Evolutionary conservation across 1,140 invertebrate species (phyloP), one percentile per base, ranked within the genome.

Genomic region (Contarinia nasturtii): DNA sequence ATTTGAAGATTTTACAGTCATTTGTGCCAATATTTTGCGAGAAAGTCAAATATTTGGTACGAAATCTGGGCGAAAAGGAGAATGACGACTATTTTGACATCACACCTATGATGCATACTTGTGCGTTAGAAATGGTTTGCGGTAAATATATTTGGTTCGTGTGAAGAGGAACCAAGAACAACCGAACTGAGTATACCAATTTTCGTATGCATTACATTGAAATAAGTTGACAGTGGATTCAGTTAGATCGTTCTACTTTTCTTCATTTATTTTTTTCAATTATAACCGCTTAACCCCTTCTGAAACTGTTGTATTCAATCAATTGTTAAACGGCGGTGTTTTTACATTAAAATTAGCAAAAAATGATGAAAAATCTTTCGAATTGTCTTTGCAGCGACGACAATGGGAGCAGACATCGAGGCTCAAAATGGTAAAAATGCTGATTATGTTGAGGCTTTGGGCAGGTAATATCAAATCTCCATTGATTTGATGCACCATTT

Each of bases 21-120:
- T 46, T 46, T 18, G 19, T 46, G 4, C 45, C 45, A 38, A 40
- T 46, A 19, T 46, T 46, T 22, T 36, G 21, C n/a, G 45, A 46
- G 22, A 46, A 46, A 40, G 14, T 18, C 37, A 40, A n/a, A 7
- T 40, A 40, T 18, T 40, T 40, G 14, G 17, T 40, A 5, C 14
- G 17, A 18, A 40, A 40, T 12, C 7, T 40, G 14, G 37, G 17
- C 3, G 14, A 18, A 15, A n/a, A 40, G 17, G 14, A 5, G 4
- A 12, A 18, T 18, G 37, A 40, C 14, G 37, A 18, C 7, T 15
- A n/a, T 15, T 40, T 40, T 18, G 37, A 40, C 14, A 40, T 40
- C 3, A n/a, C 17, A 7, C 14, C 14, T 4, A n/a, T 40, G 37
- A 7, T 40, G 3, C 37, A 40, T 18, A 15, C 37, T 7, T 40